phyloP scores from a whole-genome alignment of 2,888 invertebrate species.

The Taenaris catops region DNA sequence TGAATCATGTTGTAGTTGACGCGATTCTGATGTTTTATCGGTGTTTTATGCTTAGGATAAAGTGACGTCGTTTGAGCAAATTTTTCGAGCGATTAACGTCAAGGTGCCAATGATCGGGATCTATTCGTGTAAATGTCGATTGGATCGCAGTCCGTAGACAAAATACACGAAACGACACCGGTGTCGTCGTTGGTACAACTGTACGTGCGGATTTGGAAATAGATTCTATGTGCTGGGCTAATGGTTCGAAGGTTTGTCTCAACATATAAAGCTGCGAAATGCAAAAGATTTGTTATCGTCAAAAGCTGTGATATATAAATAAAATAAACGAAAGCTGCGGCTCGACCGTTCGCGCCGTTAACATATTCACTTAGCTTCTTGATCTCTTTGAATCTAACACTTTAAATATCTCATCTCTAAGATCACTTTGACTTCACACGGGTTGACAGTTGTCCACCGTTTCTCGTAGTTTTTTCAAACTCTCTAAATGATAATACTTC shows the following conservation, averaged over 20 bases:
- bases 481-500: slow-evolving; percentile 35
- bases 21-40: slow-evolving; percentile 57
- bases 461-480: slow-evolving; percentile 37
- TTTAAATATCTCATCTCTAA: slow-evolving; percentile 28
- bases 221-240: slow-evolving; percentile 35
- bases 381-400: slow-evolving; percentile 36
- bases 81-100: slow-evolving; percentile 65
- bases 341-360: slow-evolving; percentile 48
- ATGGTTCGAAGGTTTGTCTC: slow-evolving; percentile 74
- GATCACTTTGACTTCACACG: slow-evolving; percentile 29
- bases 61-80: slow-evolving; percentile 60
- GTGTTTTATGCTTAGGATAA: slow-evolving; percentile 73
- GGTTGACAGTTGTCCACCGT: slow-evolving; percentile 36
- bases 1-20: slow-evolving; percentile 45
- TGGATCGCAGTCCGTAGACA: slow-evolving; percentile 5
- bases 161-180: slow-evolving; percentile 7
- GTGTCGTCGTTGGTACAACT: background rate
- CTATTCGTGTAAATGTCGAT: slow-evolving; percentile 18
- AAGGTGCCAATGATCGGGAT: slow-evolving; percentile 17
- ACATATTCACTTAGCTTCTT: slow-evolving; percentile 49
- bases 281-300: slow-evolving; percentile 80
- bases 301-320: slow-evolving; percentile 79
- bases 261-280: slow-evolving; percentile 73
- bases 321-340: slow-evolving; percentile 62
- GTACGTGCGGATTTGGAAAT: slow-evolving; percentile 28